phyloP scores from a whole-genome alignment of 2,888 invertebrate genomes.

The Campoplex nolae region DNA sequence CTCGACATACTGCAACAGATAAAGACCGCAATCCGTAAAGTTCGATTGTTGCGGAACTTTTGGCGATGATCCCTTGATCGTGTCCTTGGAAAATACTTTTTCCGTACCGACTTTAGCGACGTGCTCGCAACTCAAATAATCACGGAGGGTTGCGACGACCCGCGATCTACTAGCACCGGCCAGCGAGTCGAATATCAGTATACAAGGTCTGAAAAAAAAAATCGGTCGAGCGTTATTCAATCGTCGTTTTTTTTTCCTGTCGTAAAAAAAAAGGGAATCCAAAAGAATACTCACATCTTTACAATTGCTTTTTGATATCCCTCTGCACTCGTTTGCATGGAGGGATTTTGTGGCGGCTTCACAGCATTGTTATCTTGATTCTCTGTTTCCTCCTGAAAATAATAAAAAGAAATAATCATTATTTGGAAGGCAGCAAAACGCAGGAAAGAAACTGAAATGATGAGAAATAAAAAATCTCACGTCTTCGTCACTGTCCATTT shows the following conservation, averaged over 20 bases:
- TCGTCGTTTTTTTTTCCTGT: not conserved
- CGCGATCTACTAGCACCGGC: slow-evolving; percentile 91
- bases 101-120: slow-evolving; percentile 90
- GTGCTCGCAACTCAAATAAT: slow-evolving; percentile 95
- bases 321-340: slow-evolving; percentile 64
- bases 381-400: slow-evolving; percentile 73
- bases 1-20: slow-evolving; percentile 97
- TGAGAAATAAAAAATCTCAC: slow-evolving; percentile 63
- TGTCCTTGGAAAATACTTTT: slow-evolving; percentile 91
- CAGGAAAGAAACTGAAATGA: not conserved
- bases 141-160: slow-evolving; percentile 95
- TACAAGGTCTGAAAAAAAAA: slow-evolving; percentile 91
- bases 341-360: slow-evolving; percentile 46
- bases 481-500: slow-evolving; percentile 84
- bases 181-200: slow-evolving; percentile 97
- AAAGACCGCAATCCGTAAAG: slow-evolving; percentile 98
- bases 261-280: not conserved
- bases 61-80: slow-evolving; percentile 94
- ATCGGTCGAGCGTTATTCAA: not conserved
- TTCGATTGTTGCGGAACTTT: slow-evolving; percentile 99
- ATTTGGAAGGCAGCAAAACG: not conserved
- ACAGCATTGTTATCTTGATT: slow-evolving; percentile 61
- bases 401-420: not conserved
- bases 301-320: slow-evolving; percentile 72
- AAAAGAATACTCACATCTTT: slow-evolving; percentile 51